These are phyloP conservation scores for Melanotaenia maccullochi DNA, from an alignment of 2,797 vertebrate species.

Conservation along the genomic window DNA sequence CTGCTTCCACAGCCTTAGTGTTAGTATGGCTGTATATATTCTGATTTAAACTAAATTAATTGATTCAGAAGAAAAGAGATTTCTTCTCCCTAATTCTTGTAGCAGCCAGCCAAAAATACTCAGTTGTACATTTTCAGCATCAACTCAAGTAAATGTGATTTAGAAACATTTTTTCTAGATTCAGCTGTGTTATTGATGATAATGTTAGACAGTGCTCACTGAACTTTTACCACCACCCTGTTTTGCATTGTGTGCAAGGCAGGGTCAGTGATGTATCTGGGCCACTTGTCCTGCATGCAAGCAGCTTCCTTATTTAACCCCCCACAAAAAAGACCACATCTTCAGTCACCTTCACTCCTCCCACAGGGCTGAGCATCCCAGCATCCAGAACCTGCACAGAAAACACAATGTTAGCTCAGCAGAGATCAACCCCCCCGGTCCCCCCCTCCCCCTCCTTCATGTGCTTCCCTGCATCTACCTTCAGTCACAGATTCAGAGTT, in stretches of 20 bases:
- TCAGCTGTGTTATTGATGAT: background rate
- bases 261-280: background rate
- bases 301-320: conserved; percentile 9
- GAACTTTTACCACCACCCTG: conserved; percentile 32
- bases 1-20: background rate
- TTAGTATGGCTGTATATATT: background rate
- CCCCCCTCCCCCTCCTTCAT: conserved; percentile 9
- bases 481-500: conserved; percentile 43
- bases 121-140: background rate
- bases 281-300: conserved; percentile 15
- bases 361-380: conserved; percentile 18
- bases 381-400: conserved; percentile 44
- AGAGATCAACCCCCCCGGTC: conserved; percentile 23
- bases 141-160: background rate
- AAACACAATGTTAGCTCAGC: conserved; percentile 67
- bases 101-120: background rate
- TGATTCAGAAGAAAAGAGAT: background rate
- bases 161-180: background rate
- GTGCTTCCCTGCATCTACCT: conserved; percentile 30
- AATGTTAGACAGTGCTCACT: conserved; percentile 9
- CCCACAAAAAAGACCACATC: conserved; percentile 21
- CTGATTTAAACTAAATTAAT: background rate
- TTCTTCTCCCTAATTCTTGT: background rate
- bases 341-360: conserved; percentile 28
- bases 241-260: conserved; percentile 21